Evolutionary conservation across 2,113 vertebrate genomes (phyloP), one percentile per base, ranked within the genome.

Genomic region (Chaetura pelagica): DNA sequence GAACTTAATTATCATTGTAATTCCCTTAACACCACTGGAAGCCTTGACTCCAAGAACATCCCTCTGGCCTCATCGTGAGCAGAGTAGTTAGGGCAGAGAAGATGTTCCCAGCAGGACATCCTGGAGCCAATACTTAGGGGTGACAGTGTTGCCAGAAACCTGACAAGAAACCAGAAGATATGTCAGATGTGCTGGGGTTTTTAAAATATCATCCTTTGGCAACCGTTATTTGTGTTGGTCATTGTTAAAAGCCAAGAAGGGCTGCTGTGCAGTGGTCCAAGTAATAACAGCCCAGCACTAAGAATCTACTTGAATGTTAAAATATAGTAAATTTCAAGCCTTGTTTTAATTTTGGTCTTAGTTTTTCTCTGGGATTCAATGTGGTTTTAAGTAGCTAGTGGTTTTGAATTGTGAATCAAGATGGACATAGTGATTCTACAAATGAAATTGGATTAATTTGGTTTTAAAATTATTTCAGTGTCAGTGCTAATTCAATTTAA

Each of bases 1-100:
- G 21, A 76, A 58, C 10, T 9, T 11, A 30, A 54, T 75, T 61
- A 40, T 27, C 13, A 9, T 10, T 83, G n/a, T 57, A 19, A 48
- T 84, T 94, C n/a, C 58, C 15, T 34, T 35, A 14, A 29, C 20
- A 5, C 21, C 51, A 14, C 51, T 46, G 34, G 13, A 12, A 84
- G 22, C 51, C 20, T 84, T 76, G 62, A 46, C 62, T 64, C 6
- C 0, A 0, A 72, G 38, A 42, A 16, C 1, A 0, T 62, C 17
- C 8, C 35, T 54, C 42, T 83, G 66, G 34, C 71, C 49, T 83
- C 54, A 19, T 69, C 44, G 38, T 63, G 14, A 61, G n/a, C 34
- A 52, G 20, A 42, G 34, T 22, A 72, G 27, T 89, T 81, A 42
- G 26, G 16, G 35, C 26, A 91, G 44, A n/a, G 42, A 61, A 87